Base-by-base conservation (phyloP, 1,140 invertebrate species). In the Gonatopus flavifemur region DNA sequence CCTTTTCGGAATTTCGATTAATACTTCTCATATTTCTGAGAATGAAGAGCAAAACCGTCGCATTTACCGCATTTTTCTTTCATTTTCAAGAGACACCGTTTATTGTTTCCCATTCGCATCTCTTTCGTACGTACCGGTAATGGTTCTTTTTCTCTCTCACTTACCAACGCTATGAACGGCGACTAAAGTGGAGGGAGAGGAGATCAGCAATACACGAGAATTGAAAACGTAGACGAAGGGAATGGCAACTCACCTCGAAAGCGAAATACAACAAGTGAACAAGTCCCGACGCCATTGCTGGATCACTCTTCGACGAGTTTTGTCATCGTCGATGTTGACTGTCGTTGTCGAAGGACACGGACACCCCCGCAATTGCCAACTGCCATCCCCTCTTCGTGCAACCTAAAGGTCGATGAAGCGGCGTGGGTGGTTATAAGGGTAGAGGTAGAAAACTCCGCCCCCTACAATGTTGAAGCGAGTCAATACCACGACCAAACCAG, bases 281-380 rank as follows among this genome's bases (percentile, higher is more conserved):
- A 76, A 76, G 74, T 77, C 74, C 65, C 61, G 72, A 54, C 76
- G 76, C 76, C 76, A 78, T 78, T 78, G 76, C 74, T 76, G 68
- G 62, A 45, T 70, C 70, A 70, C 62, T 67, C 67, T 72, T 70
- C 72, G 62, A 51, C 64, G 59, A 73, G 62, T 72, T 70, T 72
- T 64, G 67, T 67, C 62, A 52, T 55, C 31, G 59, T 39, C 46
- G 59, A 48, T 52, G 58, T 52, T 52, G 49, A 52, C 45, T 39
- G 52, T 45, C 31, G 52, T 55, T 48, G 42, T 46, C 31, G 46
- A 45, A 54, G 59, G 45, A 28, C 51, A 42, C 51, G 49, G 51
- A 52, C 57, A 59, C 33, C 45, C 44, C 41, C 24, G 19, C 37
- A 15, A 25, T n/a, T n/a, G 15, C 46, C 36, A 53, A 22, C 21